Base-by-base conservation (phyloP, 2,888 invertebrate species). In the Coenonympha glycerion region DNA sequence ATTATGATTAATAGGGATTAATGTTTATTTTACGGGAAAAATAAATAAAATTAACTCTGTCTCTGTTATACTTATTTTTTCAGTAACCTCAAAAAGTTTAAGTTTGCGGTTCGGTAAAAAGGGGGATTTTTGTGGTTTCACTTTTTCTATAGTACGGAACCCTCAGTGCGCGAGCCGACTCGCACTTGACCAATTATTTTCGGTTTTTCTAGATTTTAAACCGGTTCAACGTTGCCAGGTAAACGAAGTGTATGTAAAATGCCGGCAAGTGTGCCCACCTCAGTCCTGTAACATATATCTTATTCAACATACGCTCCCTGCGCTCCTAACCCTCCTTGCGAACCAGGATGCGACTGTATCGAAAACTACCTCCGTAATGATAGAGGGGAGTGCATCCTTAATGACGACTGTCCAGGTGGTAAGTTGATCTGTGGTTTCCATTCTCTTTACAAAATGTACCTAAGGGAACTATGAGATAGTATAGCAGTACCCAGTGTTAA, bases 271-370 rank as follows among this genome's bases (percentile, higher is more conserved):
- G 8, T 75, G 74, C 13, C 71, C 68, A 0, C 74, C 73, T 2
- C 66, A 69, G 26, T 62, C 58, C 21, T 74, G 74, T 37, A 63
- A 70, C 8, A 64, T 60, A 64, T 60, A 26, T 49, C 64, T 0
- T 72, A 67, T 44, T 69, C 66, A 0, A 55, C 62, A 0, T 73
- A 66, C 33, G n/a, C 26, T 6, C 33, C 33, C 1, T 56, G 57
- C 1, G 42, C 61, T 0, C 48, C 49, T 2, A 26, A 48, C 1
- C 42, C 56, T 2, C 52, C 31, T 28, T 69, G 69, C 47, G 63
- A 62, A 19, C 60, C 64, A 1, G 73, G 73, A 0, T 75, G 75
- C 40, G 59, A 71, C 21, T 75, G 74, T 50, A 56, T 60, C 1
- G 60, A 63, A 0, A 44, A 64, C 24, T 55, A 68, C 49, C 55